Evolutionary conservation across 2,888 invertebrate species (phyloP).

Genomic region (Hylaea fasciaria): DNA sequence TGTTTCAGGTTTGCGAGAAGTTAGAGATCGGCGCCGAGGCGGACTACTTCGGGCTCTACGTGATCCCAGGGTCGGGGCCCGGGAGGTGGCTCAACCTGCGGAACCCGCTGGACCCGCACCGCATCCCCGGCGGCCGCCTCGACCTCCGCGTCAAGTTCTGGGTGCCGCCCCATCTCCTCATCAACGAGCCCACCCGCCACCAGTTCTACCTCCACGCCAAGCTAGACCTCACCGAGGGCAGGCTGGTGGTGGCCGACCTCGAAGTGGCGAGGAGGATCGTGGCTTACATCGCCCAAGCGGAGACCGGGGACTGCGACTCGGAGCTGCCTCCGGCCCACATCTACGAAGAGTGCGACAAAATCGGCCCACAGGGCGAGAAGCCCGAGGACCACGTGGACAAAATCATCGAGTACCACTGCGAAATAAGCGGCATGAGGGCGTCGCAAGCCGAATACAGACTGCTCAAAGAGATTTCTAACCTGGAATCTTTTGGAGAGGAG

Average conservation of each 20-base stretch:
- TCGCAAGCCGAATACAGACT: constrained; percentile 94
- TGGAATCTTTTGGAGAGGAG: constrained; percentile 94
- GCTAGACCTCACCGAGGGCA: constrained; percentile 89
- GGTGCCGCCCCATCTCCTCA: constrained; percentile 94
- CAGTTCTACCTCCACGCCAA: constrained; percentile 94
- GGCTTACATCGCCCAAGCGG: constrained; percentile 91
- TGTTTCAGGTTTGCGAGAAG: constrained; percentile 91
- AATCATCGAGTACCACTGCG: constrained; percentile 87
- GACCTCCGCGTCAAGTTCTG: constrained; percentile 94
- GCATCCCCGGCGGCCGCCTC: constrained; percentile 87
- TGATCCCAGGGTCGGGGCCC: constrained; percentile 85
- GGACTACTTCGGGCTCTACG: constrained; percentile 95
- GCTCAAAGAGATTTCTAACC: constrained; percentile 90
- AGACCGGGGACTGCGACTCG: constrained; percentile 88
- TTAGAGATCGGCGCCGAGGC: constrained; percentile 93
- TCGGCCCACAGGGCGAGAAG: constrained; percentile 86
- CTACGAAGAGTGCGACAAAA: constrained; percentile 87
- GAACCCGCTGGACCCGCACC: constrained; percentile 91
- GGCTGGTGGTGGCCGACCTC: constrained; percentile 89
- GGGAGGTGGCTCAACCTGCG: constrained; percentile 94
- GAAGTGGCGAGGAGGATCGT: constrained; percentile 88
- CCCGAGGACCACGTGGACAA: constrained; percentile 87
- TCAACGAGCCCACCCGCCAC: constrained; percentile 94
- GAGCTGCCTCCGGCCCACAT: constrained; percentile 85
- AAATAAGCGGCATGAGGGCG: constrained; percentile 87